phyloP scores from a whole-genome alignment of 2,797 vertebrate genomes.

The Anomalospiza imberbis region DNA sequence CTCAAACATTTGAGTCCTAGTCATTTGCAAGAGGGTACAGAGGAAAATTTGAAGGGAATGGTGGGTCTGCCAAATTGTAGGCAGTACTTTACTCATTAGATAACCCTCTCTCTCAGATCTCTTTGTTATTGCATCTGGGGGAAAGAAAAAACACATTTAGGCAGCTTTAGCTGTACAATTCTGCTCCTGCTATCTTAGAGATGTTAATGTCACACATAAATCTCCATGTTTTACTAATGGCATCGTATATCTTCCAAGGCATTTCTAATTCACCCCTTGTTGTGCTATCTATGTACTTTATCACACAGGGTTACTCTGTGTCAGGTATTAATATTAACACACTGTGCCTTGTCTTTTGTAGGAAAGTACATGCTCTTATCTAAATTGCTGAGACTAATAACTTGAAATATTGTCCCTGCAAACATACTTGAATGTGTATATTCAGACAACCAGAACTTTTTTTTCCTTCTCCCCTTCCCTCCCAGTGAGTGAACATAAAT shows the following conservation, averaged over 20 bases:
- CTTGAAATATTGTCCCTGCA: slow-evolving; percentile 36
- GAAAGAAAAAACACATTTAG: neutral
- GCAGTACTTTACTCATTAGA: neutral
- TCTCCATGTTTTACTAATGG: slow-evolving; percentile 30
- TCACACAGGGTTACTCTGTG: neutral
- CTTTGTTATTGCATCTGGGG: neutral
- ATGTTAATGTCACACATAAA: slow-evolving; percentile 19
- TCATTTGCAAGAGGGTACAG: neutral
- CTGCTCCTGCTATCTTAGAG: neutral
- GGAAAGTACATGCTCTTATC: slow-evolving; percentile 22
- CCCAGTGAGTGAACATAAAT: neutral
- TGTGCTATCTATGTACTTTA: slow-evolving; percentile 30
- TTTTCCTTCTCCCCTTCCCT: neutral
- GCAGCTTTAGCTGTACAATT: neutral
- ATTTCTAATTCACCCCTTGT: neutral
- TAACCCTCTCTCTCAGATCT: neutral
- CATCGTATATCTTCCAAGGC: slow-evolving; percentile 12
- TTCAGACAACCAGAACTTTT: neutral
- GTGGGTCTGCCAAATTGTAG: neutral
- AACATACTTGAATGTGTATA: neutral
- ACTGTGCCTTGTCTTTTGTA: neutral
- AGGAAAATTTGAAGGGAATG: neutral
- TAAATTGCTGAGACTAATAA: slow-evolving; percentile 38
- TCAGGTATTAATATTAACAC: slow-evolving; percentile 13
- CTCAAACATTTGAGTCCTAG: neutral